Percentiles rank a stretch among this genome's conserved stretches.
phyloP scores from a whole-genome alignment of 2,113 vertebrate genomes.

The Poeciliopsis prolifica region DNA sequence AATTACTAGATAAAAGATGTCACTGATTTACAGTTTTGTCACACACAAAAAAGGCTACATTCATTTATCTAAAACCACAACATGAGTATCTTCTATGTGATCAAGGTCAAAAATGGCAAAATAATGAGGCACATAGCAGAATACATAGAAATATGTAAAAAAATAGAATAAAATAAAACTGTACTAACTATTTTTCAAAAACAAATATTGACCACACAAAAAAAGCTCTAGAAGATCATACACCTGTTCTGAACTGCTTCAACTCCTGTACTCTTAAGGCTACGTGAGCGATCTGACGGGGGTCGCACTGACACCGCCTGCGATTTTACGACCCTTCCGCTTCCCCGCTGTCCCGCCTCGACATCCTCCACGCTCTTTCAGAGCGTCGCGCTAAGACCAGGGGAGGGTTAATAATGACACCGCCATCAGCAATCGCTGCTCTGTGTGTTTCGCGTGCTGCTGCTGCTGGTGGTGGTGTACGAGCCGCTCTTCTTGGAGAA shows the following conservation, averaged over 20 bases:
- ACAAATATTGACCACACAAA: neutral
- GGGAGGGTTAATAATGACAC: accelerated
- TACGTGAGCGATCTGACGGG: too few species aligned
- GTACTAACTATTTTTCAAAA: neutral
- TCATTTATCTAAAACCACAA: neutral
- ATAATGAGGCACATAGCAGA: neutral
- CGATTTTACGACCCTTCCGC: too few species aligned
- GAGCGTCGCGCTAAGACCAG: too few species aligned
- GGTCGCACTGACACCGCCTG: too few species aligned
- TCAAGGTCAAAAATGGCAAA: neutral
- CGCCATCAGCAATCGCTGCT: slow-evolving; percentile 76
- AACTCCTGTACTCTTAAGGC: neutral
- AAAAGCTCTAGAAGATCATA: neutral
- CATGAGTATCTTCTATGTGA: neutral
- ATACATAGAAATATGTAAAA: neutral
- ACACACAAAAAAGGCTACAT: neutral
- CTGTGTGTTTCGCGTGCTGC: slow-evolving; percentile 73
- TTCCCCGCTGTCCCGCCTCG: too few species aligned
- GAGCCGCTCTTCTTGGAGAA: slow-evolving; percentile 80
- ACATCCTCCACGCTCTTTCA: too few species aligned
- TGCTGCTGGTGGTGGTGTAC: slow-evolving; percentile 69
- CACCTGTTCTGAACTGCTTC: neutral
- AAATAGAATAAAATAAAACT: neutral
- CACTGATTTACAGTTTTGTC: neutral
- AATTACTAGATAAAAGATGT: neutral